Evolutionary conservation across 2,113 vertebrate genomes (phyloP).

Genomic region (Asarcornis scutulata): DNA sequence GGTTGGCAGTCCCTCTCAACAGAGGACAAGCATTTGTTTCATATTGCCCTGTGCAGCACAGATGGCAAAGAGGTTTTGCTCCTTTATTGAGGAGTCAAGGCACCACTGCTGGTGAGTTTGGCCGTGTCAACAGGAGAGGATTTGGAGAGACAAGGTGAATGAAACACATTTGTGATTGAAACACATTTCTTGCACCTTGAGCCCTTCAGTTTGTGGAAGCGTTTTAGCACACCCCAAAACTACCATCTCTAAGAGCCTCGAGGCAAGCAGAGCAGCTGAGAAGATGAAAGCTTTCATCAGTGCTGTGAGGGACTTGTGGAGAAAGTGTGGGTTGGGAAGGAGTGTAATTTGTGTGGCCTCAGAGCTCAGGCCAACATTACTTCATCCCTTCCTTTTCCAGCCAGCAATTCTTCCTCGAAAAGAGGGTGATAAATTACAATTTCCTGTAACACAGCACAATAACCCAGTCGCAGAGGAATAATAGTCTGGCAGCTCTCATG

Average conservation of each 20-base stretch:
- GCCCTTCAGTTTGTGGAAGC: accelerated
- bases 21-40: background rate
- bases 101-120: background rate
- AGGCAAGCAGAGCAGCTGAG: background rate
- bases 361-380: background rate
- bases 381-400: constrained; percentile 37
- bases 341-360: background rate
- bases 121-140: background rate
- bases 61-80: background rate
- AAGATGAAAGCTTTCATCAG: background rate
- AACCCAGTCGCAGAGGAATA: background rate
- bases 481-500: background rate
- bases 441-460: background rate
- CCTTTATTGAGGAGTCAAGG: background rate
- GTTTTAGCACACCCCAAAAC: background rate
- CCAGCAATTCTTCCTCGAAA: background rate
- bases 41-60: background rate
- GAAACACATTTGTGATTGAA: background rate
- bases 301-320: background rate
- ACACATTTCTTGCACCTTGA: background rate
- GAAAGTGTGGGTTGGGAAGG: background rate
- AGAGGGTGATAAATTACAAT: background rate
- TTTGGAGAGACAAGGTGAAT: background rate
- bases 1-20: background rate
- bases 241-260: background rate